Evolutionary conservation across 2,797 vertebrate species (phyloP).

Genomic region (Acanthurus tractus): DNA sequence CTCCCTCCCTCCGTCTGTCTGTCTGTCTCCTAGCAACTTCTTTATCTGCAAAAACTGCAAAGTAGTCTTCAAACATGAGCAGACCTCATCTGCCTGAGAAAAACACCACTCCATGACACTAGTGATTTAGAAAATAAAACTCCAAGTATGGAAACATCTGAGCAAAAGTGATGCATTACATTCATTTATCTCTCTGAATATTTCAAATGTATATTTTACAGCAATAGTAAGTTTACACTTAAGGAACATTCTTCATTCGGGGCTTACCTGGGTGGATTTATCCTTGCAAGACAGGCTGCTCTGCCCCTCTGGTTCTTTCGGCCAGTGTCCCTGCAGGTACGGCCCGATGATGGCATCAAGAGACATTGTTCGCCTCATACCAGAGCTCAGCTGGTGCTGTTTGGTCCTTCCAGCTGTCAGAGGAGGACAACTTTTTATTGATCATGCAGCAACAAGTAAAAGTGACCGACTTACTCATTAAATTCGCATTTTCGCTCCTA

Average conservation of each 20-base stretch:
- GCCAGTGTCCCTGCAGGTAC: slow-evolving; percentile 93
- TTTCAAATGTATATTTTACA: neutral
- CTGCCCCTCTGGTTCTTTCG: slow-evolving; percentile 85
- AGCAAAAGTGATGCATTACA: slow-evolving; percentile 15
- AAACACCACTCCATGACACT: neutral
- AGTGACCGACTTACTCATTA: no score
- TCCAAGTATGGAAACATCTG: slow-evolving; percentile 8
- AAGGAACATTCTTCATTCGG: neutral
- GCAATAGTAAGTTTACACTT: neutral
- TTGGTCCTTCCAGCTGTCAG: slow-evolving; percentile 80
- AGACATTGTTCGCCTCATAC: slow-evolving; percentile 88
- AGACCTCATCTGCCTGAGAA: neutral
- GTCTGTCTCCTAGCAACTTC: slow-evolving; percentile 16
- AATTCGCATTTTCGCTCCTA: neutral
- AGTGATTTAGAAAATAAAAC: neutral
- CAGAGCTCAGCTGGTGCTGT: slow-evolving; percentile 80
- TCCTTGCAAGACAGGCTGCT: slow-evolving; percentile 83
- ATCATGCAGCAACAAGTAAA: neutral
- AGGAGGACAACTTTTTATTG: slow-evolving; percentile 32
- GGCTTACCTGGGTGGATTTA: slow-evolving; percentile 91
- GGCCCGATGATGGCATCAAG: slow-evolving; percentile 91
- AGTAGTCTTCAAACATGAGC: slow-evolving; percentile 19
- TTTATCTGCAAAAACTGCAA: slow-evolving; percentile 40
- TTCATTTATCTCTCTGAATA: slow-evolving; percentile 20
- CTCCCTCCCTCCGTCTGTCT: slow-evolving; percentile 30